Conservation (phyloP, 2,888 invertebrate genomes). For the Sepiola atlantica region DNA sequence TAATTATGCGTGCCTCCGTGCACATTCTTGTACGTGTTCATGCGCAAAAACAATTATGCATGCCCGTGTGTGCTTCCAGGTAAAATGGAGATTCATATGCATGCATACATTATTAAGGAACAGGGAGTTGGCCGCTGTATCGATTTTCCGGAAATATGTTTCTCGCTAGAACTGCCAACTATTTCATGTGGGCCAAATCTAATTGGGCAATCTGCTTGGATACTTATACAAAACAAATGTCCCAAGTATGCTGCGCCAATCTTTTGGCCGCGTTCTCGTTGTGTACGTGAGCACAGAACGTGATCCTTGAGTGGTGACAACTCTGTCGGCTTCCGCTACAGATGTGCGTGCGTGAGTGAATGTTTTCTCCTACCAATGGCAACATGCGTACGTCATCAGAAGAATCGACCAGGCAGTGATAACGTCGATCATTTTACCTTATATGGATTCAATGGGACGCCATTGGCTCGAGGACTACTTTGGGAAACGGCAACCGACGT, state of each 20-base stretch:
- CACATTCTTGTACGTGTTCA: not conserved
- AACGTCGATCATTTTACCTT: slow-evolving; percentile 44
- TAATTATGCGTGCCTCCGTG: not conserved
- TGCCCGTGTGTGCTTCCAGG: not conserved
- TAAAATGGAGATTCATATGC: not conserved
- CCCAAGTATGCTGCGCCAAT: not conserved
- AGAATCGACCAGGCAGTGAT: slow-evolving; percentile 44
- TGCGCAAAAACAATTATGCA: not conserved
- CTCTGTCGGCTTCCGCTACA: not conserved
- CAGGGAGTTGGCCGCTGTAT: not conserved
- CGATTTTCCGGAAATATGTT: not conserved
- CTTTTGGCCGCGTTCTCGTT: not conserved
- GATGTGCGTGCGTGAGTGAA: not conserved
- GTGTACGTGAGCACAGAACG: not conserved
- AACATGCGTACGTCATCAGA: slow-evolving; percentile 15
- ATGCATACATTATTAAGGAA: not conserved
- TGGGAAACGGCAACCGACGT: slow-evolving; percentile 37
- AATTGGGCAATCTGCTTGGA: not conserved
- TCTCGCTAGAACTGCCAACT: not conserved
- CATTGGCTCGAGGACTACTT: slow-evolving; percentile 42
- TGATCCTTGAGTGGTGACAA: slow-evolving; percentile 2
- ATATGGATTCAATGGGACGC: slow-evolving; percentile 39
- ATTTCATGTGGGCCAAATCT: not conserved
- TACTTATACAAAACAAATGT: slow-evolving; percentile 18
- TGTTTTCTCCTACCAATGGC: slow-evolving; percentile 13